Evolutionary conservation across 2,797 vertebrate species (phyloP).

Genomic region (Labeo calbasu): DNA sequence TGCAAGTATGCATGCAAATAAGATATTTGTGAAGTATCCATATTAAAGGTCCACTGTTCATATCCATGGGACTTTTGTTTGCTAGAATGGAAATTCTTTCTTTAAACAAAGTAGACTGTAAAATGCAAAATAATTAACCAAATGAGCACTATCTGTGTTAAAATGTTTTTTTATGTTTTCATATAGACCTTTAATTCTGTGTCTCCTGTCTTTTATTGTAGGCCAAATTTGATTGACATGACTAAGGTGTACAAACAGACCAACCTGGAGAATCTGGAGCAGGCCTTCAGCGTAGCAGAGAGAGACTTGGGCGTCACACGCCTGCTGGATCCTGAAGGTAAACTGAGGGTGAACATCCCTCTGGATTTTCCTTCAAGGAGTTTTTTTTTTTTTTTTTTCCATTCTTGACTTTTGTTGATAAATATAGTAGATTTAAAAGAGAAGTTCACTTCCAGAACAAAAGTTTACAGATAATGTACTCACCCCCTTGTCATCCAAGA

Average conservation of each 20-base stretch:
- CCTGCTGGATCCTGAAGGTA: conserved; percentile 94
- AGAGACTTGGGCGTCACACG: conserved; percentile 90
- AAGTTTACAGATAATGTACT: no score
- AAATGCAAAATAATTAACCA: neutral
- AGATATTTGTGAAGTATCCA: neutral
- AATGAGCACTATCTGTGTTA: neutral
- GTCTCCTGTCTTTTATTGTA: conserved; percentile 57
- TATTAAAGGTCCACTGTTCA: neutral
- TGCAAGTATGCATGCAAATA: conserved; percentile 13
- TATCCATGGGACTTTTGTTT: neutral
- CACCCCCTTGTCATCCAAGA: no score
- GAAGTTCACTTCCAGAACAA: no score
- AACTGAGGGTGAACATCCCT: conserved; percentile 25
- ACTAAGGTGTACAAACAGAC: conserved; percentile 86
- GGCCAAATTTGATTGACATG: conserved; percentile 91
- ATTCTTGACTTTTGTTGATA: neutral
- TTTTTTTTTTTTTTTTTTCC: neutral
- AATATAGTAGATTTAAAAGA: no score
- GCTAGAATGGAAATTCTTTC: neutral
- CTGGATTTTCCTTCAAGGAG: conserved; percentile 2
- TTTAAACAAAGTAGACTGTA: neutral
- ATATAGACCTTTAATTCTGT: neutral
- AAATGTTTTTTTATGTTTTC: neutral
- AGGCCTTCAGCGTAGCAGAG: conserved; percentile 91
- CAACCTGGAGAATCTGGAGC: conserved; percentile 93